phyloP scores from a whole-genome alignment of 2,113 vertebrate species.

The Gorsachius goisagi region DNA sequence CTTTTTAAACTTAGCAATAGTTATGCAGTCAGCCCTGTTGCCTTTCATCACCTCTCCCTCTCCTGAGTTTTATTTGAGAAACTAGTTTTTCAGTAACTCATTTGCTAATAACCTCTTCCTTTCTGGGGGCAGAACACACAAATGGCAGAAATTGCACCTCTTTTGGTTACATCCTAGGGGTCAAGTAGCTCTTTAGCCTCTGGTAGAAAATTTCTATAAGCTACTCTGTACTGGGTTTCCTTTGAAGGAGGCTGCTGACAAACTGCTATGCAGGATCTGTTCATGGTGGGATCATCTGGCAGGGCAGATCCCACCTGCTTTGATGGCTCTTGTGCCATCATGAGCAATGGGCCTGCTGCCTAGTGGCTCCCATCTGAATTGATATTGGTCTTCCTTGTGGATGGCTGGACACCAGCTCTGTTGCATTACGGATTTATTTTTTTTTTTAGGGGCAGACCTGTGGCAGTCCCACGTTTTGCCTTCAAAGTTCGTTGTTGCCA shows the following conservation, averaged over 20 bases:
- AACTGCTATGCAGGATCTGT: background rate
- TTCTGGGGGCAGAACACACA: background rate
- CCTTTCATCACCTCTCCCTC: background rate
- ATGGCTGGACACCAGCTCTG: background rate
- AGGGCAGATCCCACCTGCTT: background rate
- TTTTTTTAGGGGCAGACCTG: background rate
- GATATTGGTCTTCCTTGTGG: background rate
- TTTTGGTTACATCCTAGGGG: background rate
- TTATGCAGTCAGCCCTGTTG: background rate
- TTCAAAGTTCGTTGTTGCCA: background rate
- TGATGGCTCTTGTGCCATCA: background rate
- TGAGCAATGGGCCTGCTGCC: background rate
- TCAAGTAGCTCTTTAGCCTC: background rate
- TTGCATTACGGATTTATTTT: background rate
- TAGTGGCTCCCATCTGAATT: background rate
- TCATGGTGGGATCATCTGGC: background rate
- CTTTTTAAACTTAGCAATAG: background rate
- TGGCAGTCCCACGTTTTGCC: background rate
- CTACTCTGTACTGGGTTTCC: background rate
- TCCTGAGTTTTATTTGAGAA: background rate
- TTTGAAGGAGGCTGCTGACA: background rate
- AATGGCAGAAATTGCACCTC: background rate
- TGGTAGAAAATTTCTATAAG: background rate
- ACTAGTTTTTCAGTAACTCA: background rate
- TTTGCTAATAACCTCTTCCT: background rate